Conservation (phyloP, 2,113 vertebrate species). For the Zapus hudsonius region DNA sequence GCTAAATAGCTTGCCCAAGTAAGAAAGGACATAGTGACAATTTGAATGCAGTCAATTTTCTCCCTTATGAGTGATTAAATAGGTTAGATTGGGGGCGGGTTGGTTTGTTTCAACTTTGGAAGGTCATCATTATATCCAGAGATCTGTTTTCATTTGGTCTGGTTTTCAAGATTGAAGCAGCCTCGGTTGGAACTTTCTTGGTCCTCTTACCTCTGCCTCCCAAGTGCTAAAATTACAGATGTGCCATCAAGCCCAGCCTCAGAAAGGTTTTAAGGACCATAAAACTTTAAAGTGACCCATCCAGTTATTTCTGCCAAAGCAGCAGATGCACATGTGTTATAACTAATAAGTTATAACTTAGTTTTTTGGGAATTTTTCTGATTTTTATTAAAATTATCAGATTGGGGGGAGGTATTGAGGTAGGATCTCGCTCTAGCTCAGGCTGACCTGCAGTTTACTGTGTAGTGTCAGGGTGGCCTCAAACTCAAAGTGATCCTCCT, state of each 20-base stretch:
- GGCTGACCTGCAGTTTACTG: too few species aligned
- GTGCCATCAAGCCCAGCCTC: neutral
- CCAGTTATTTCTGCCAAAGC: neutral
- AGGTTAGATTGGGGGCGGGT: neutral
- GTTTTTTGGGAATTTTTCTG: neutral
- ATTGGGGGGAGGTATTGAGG: too few species aligned
- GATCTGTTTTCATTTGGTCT: neutral
- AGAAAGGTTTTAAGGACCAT: neutral
- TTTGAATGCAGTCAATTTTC: neutral
- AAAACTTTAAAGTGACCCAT: neutral
- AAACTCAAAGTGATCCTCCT: too few species aligned
- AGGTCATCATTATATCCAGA: neutral
- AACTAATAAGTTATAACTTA: neutral
- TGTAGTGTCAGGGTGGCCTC: too few species aligned
- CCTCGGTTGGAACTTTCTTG: neutral
- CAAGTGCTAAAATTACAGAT: neutral
- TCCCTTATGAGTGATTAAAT: neutral
- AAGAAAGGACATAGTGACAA: neutral
- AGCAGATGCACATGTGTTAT: neutral
- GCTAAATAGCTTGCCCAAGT: neutral
- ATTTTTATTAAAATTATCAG: conserved; percentile 27
- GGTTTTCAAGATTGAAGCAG: too few species aligned
- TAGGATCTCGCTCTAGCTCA: too few species aligned
- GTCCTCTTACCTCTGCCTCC: too few species aligned
- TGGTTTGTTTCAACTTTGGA: neutral